Evolutionary conservation across 2,888 invertebrate species (phyloP), one percentile per base, ranked within the genome.

Genomic region (Caenorhabditis sulstoni): DNA sequence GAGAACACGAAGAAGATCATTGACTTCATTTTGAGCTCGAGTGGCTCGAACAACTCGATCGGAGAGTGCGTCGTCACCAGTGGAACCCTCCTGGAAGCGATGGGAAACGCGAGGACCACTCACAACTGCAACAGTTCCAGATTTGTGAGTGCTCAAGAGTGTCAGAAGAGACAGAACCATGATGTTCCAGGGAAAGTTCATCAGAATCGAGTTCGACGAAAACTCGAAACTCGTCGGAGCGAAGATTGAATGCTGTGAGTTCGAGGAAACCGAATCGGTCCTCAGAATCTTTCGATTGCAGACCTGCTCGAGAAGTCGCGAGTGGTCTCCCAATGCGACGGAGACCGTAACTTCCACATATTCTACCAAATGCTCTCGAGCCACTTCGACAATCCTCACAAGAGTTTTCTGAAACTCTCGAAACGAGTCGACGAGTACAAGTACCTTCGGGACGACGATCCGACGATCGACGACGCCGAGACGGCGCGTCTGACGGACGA

Each of bases 341-440:
- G 92, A 47, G 94, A 94, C 87, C 91, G 94, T 77, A 93, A 92
- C 87, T 94, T 94, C 89, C 94, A 94, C 89, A 92, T 94, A 80
- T 94, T 94, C 90, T 94, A 94, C 90, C 94, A 94, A 87, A 89
- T 94, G 45, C 80, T 89, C 14, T 84, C 86, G 3, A 67, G 79
- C 16, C 81, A 81, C 16, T 82, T 86, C 35, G 82, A 81, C 45
- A 52, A 37, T 49, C 79, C 71, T 11, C 78, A 81, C 58, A 82
- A 76, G 58, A 75, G 66, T 57, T 80, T 79, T 55, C 50, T 79
- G 50, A 78, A 65, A 18, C n/a, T 78, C 22, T 66, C 71, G n/a
- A 68, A 62, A 45, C 39, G 52, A 57, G 73, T 59, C 12, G 64
- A 71, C 16, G 39, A 66, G 29, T 66, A 67, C 41, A 76, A 77